Conservation (phyloP, 53 echinoderm and acorn worm genomes). For the Temnopleurus reevesii region DNA sequence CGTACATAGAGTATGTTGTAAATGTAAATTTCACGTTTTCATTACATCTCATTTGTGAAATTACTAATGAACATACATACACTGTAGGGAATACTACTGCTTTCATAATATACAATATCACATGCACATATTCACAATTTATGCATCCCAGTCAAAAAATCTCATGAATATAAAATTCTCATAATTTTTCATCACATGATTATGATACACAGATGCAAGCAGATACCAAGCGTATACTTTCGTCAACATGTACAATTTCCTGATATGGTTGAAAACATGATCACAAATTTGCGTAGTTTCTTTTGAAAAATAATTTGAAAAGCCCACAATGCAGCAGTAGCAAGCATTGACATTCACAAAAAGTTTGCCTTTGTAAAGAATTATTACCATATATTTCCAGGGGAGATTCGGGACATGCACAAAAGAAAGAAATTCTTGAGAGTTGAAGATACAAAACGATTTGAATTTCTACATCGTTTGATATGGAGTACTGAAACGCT, state of each 20-base stretch:
- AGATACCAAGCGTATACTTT: neutral
- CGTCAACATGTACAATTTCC: neutral
- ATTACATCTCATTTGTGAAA: neutral
- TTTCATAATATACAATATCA: neutral
- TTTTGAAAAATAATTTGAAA: neutral
- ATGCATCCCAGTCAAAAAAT: neutral
- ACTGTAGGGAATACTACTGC: neutral
- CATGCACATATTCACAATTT: neutral
- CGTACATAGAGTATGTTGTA: too few relatives aligned
- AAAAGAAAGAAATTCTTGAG: too few relatives aligned
- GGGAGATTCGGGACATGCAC: too few relatives aligned
- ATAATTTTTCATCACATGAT: neutral
- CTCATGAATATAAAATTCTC: neutral
- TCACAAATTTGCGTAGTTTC: slow-evolving; percentile 8
- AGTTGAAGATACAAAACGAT: too few relatives aligned
- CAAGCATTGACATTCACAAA: too few relatives aligned
- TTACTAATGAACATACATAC: slow-evolving; percentile 6
- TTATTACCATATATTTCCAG: too few relatives aligned
- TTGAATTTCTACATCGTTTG: too few relatives aligned
- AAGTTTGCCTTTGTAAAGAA: too few relatives aligned
- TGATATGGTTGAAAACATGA: neutral
- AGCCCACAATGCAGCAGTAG: neutral
- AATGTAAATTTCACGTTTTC: too few relatives aligned
- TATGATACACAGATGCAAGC: neutral
- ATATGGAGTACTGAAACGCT: too few relatives aligned